Percentiles rank a stretch among this genome's conserved stretches.
phyloP scores from a whole-genome alignment of 2,888 invertebrate genomes.

The Sminthurides aquaticus region DNA sequence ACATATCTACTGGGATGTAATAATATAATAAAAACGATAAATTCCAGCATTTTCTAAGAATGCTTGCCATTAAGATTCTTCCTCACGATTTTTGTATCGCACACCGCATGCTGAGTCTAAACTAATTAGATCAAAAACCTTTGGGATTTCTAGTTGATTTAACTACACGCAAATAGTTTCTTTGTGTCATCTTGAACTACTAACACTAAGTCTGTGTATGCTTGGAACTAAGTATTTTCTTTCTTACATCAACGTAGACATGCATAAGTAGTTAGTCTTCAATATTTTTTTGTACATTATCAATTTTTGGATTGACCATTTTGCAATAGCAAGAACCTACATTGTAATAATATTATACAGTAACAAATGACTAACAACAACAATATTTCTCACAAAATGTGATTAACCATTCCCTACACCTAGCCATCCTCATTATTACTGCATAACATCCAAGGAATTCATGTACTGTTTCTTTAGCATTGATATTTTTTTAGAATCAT shows the following conservation, averaged over 20 bases:
- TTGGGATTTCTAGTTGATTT: too few relatives aligned
- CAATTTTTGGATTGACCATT: conserved; percentile 2
- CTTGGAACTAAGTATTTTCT: background rate
- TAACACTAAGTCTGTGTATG: background rate
- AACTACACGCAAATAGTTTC: too few relatives aligned
- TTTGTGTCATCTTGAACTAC: background rate
- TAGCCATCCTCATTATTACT: background rate
- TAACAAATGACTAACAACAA: conserved; percentile 1
- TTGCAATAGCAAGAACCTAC: background rate
- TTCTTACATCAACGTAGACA: background rate
- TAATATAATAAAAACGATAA: too few relatives aligned
- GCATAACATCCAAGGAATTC: background rate
- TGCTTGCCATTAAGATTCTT: too few relatives aligned
- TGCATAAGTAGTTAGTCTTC: conserved; percentile 4
- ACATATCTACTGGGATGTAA: too few relatives aligned
- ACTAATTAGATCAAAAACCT: too few relatives aligned
- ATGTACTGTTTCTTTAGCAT: too few relatives aligned
- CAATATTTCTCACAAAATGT: background rate
- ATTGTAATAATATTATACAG: background rate
- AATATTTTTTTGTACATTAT: conserved; percentile 8
- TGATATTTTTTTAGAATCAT: too few relatives aligned
- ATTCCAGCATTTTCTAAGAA: too few relatives aligned
- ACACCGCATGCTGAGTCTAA: too few relatives aligned
- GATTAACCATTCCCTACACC: background rate
- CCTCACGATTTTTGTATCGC: too few relatives aligned